Evolutionary conservation across 1,140 invertebrate genomes (phyloP).

Genomic region (Anastrepha obliqua): DNA sequence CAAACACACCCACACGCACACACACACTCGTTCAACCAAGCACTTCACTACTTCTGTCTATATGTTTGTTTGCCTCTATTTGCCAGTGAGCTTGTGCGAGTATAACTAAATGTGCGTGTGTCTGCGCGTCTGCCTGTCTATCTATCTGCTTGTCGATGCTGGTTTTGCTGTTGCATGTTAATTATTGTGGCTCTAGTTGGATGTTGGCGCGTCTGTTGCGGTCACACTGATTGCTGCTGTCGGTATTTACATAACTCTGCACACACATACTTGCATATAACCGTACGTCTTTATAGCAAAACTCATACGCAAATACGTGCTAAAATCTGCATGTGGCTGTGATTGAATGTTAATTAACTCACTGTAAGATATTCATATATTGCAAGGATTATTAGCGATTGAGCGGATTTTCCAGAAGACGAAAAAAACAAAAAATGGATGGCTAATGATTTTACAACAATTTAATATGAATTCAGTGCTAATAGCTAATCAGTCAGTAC

Average conservation of each 20-base stretch:
- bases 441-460: no score
- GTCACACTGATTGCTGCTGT: constrained; percentile 22
- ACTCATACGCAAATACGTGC: neutral
- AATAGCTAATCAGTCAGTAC: no score
- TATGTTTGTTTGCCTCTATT: neutral
- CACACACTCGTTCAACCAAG: neutral
- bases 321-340: neutral
- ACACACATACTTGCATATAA: neutral
- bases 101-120: neutral
- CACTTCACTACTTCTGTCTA: neutral
- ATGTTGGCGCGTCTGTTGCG: constrained; percentile 36
- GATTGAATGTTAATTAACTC: constrained; percentile 45
- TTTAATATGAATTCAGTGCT: no score
- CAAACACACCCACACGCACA: neutral
- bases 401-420: neutral
- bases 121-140: neutral
- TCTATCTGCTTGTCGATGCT: constrained; percentile 9
- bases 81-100: neutral
- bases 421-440: no score
- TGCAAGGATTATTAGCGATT: neutral
- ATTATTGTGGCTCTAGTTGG: constrained; percentile 40
- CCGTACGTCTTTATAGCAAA: no score
- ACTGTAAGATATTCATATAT: neutral
- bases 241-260: neutral
- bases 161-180: constrained; percentile 35